These are phyloP conservation scores for Hestina assimilis DNA, from an alignment of 1,140 invertebrate genomes.

Conservation along the genomic window DNA sequence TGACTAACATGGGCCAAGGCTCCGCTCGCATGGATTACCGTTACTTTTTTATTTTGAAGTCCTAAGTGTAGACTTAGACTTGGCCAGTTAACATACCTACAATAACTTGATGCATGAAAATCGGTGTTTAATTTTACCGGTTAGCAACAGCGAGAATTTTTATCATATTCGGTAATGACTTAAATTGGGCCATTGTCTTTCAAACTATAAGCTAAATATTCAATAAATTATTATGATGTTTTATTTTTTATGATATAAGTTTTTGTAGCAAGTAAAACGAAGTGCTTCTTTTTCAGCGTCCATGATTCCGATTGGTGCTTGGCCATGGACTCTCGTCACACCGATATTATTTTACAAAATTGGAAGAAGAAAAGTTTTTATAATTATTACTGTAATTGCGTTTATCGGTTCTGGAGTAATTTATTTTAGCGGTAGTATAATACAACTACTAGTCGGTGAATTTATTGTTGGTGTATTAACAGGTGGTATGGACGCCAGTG, in stretches of 20 bases:
- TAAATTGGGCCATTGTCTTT: no score
- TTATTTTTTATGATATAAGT: neutral
- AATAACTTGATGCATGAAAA: no score
- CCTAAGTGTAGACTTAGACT: no score
- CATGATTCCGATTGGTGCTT: neutral
- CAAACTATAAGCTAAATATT: no score
- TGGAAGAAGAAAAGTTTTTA: neutral
- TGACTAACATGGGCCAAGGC: no score
- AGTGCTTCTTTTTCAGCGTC: neutral
- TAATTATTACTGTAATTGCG: neutral
- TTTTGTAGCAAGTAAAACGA: neutral
- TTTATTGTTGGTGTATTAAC: neutral
- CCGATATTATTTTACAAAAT: neutral
- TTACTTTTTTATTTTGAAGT: no score
- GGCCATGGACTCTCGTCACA: neutral
- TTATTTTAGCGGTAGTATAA: constrained; percentile 3
- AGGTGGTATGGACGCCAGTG: neutral
- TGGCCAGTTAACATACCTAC: no score
- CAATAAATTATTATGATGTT: no score
- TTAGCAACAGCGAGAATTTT: no score
- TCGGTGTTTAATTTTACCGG: no score
- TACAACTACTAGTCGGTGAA: constrained; percentile 6
- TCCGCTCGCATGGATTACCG: no score
- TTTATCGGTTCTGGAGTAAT: constrained; percentile 1
- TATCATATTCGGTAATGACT: no score